Percentiles rank a stretch among this genome's conserved stretches.
Conservation (phyloP, 2,113 vertebrate species). For the Columba janthina region DNA sequence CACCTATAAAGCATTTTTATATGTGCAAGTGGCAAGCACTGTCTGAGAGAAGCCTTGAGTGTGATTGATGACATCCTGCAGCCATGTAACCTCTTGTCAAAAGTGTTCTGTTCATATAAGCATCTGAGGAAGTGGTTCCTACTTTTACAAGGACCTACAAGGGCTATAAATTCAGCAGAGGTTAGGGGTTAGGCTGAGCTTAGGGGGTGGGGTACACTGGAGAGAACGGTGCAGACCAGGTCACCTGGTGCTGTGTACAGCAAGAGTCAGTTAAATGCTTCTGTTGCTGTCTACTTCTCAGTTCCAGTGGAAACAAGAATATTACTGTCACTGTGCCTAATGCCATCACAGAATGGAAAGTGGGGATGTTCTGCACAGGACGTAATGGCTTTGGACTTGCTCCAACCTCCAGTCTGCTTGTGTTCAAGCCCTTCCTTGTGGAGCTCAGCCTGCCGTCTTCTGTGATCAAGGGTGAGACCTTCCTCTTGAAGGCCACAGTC, state of each 20-base stretch:
- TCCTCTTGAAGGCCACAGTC: conserved; percentile 81
- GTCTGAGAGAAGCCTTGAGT: background rate
- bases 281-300: background rate
- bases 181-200: background rate
- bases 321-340: conserved; percentile 78
- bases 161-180: background rate
- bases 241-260: fast-evolving
- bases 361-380: conserved; percentile 83
- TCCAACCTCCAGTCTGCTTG: conserved; percentile 66
- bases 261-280: background rate
- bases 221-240: background rate
- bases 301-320: conserved; percentile 44
- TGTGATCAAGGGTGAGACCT: conserved; percentile 82
- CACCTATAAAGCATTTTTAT: background rate
- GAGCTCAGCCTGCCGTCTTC: conserved; percentile 84
- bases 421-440: conserved; percentile 87
- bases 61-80: background rate
- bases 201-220: background rate
- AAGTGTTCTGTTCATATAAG: background rate
- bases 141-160: background rate
- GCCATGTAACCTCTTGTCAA: background rate
- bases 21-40: background rate
- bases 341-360: conserved; percentile 86
- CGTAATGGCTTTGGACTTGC: conserved; percentile 82
- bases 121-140: background rate